Conservation (phyloP, 2,113 vertebrate species). For the Tachysurus vachellii region DNA sequence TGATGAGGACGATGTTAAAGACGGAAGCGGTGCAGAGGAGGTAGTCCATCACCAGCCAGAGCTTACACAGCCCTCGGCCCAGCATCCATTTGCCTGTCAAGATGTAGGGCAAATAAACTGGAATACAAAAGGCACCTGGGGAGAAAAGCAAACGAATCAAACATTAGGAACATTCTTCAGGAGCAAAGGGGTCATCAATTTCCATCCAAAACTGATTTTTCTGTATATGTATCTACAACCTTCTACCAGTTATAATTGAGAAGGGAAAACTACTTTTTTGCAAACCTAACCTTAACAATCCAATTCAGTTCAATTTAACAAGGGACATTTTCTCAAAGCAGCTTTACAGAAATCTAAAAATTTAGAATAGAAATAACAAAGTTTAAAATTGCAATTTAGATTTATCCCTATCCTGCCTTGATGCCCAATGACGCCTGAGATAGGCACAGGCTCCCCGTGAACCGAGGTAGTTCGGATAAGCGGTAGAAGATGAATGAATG, state of each 20-base stretch:
- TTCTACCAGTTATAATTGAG: not conserved
- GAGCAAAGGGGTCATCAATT: not conserved
- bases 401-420: too few species aligned
- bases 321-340: too few species aligned
- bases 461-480: too few species aligned
- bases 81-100: slow-evolving; percentile 75
- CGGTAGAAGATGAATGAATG: too few species aligned
- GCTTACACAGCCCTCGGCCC: slow-evolving; percentile 75
- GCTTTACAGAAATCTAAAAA: too few species aligned
- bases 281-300: not conserved
- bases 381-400: too few species aligned
- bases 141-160: slow-evolving; percentile 18
- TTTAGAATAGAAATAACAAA: too few species aligned
- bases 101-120: slow-evolving; percentile 83
- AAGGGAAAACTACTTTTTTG: not conserved
- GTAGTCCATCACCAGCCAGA: slow-evolving; percentile 86
- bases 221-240: not conserved
- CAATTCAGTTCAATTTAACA: too few species aligned
- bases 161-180: slow-evolving; percentile 1
- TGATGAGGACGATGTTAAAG: slow-evolving; percentile 90
- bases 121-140: slow-evolving; percentile 81
- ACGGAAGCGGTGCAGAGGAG: slow-evolving; percentile 84
- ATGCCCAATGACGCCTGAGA: too few species aligned
- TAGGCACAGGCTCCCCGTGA: too few species aligned
- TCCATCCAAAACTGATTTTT: not conserved